Percentiles rank a stretch among this genome's conserved stretches.
Conservation (phyloP, 92 coral and sea anemone genomes). For the Nematostella vectensis region DNA sequence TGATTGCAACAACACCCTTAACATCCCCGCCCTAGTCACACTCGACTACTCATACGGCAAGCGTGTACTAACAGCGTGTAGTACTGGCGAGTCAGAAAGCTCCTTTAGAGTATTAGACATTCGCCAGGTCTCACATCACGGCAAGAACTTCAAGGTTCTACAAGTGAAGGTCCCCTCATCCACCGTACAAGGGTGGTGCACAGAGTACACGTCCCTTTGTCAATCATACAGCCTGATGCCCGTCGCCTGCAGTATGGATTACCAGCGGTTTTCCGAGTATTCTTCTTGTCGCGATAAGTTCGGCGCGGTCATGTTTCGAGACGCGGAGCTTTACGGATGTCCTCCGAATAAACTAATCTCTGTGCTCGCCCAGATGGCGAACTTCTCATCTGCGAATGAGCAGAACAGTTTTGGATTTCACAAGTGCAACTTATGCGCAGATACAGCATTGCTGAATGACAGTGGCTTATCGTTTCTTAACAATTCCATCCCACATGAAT, state of each 20-base stretch:
- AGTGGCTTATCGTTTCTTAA: conserved; percentile 3
- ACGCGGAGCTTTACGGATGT: conserved; percentile 29
- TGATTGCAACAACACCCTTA: not conserved
- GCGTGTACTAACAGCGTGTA: conserved; percentile 26
- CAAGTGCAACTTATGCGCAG: conserved; percentile 15
- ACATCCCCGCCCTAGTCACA: not conserved
- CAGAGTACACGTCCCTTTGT: conserved; percentile 22
- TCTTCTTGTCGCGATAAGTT: conserved; percentile 24
- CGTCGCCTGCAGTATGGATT: conserved; percentile 11
- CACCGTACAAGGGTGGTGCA: conserved; percentile 13
- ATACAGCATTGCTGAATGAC: not conserved
- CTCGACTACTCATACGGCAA: not conserved
- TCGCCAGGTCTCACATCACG: conserved; percentile 8
- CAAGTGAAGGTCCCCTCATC: conserved; percentile 14
- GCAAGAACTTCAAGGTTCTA: conserved; percentile 8
- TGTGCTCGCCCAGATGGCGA: conserved; percentile 26
- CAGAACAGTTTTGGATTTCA: conserved; percentile 21
- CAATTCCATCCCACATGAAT: not conserved
- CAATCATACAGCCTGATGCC: conserved; percentile 19
- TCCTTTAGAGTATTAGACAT: conserved; percentile 7
- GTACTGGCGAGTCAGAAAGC: conserved; percentile 21
- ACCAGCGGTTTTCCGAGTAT: conserved; percentile 18
- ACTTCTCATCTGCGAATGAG: conserved; percentile 13
- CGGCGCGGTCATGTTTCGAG: conserved; percentile 19
- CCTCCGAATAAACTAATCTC: conserved; percentile 27